phyloP scores from a whole-genome alignment of 2,888 invertebrate genomes.

The Geophilus truncorum region DNA sequence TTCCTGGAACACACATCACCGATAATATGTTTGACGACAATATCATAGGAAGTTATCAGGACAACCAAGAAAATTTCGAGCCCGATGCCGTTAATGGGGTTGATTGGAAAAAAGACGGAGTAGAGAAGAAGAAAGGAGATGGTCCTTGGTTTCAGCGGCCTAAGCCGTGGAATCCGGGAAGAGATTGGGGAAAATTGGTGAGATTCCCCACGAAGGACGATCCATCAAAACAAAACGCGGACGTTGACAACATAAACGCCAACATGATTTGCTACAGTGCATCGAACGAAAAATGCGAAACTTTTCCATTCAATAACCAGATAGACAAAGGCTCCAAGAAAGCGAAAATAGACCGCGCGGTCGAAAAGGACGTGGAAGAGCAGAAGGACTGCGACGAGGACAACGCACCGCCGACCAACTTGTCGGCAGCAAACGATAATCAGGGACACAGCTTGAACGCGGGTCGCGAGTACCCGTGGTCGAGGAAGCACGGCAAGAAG shows the following conservation, averaged over 20 bases:
- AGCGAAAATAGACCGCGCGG: constrained; percentile 41
- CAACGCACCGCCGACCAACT: constrained; percentile 37
- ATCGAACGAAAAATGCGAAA: background rate
- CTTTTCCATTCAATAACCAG: background rate
- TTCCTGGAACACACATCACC: constrained; percentile 44
- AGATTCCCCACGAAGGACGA: too few species aligned
- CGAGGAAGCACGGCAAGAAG: constrained; percentile 36
- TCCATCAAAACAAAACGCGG: constrained; percentile 20
- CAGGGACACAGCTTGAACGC: background rate
- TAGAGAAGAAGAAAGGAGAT: too few species aligned
- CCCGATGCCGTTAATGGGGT: constrained; percentile 57
- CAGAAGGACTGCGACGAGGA: constrained; percentile 43
- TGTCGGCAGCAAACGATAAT: constrained; percentile 48
- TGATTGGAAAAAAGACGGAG: constrained; percentile 39
- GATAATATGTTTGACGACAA: constrained; percentile 51
- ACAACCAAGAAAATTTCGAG: constrained; percentile 65
- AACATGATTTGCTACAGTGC: constrained; percentile 38
- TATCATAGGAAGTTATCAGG: constrained; percentile 46
- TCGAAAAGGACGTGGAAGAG: constrained; percentile 43
- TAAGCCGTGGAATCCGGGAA: too few species aligned
- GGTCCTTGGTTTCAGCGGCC: too few species aligned
- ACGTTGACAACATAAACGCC: constrained; percentile 41
- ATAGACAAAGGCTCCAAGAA: constrained; percentile 32
- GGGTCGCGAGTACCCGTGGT: too few species aligned
- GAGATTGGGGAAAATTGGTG: too few species aligned